A percentile compares a stretch with the other conserved stretches of the same genome.
phyloP scores from a whole-genome alignment of 2,113 vertebrate genomes.

The Rhadina sibilatrix region DNA sequence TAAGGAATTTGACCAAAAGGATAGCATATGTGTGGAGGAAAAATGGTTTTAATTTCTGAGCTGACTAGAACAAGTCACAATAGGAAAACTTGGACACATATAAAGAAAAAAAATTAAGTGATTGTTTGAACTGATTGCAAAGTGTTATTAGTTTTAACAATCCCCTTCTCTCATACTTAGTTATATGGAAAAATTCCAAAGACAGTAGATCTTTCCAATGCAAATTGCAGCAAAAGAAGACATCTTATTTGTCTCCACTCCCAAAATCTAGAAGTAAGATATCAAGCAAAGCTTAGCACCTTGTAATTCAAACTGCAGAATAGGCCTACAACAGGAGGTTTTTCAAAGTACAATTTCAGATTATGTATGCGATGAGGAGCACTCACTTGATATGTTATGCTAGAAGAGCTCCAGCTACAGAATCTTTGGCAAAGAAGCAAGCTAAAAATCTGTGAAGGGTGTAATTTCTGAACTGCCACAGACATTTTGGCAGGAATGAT shows the following conservation, averaged over 20 bases:
- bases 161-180: background rate
- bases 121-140: background rate
- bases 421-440: background rate
- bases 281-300: background rate
- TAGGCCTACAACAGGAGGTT: background rate
- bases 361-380: background rate
- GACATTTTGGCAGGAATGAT: constrained; percentile 24
- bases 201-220: background rate
- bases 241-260: background rate
- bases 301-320: background rate
- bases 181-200: background rate
- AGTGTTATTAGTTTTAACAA: background rate
- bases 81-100: background rate
- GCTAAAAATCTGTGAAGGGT: constrained; percentile 4
- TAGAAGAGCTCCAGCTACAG: background rate
- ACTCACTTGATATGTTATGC: background rate
- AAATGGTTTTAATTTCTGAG: constrained; percentile 4
- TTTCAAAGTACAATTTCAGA: background rate
- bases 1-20: background rate
- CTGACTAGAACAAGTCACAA: background rate
- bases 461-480: constrained; percentile 20
- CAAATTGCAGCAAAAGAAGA: background rate
- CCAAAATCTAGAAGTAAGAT: background rate
- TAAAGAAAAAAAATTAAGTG: background rate
- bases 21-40: background rate